Base-by-base conservation (phyloP, 2,113 vertebrate genomes). In the Thalassarche chlororhynchos region DNA sequence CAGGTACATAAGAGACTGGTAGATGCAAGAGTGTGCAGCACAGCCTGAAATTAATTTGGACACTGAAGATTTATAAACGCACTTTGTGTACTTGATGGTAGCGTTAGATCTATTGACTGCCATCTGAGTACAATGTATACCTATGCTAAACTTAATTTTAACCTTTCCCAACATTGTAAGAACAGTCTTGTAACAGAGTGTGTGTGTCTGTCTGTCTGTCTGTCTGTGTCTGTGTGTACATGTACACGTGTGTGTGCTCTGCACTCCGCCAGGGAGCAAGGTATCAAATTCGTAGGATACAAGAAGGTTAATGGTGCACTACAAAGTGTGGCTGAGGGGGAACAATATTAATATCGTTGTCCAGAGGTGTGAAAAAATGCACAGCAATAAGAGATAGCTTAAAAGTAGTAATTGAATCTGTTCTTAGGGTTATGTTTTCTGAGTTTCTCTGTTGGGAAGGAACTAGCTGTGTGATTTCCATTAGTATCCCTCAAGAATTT, bases 41-140 rank as follows among this genome's bases (percentile, higher is more conserved):
- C 65, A 87, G 68, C 52, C 87, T 94, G 77, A 97, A 97, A 98
- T 97, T 88, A 97, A 96, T 93, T 49, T 79, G 70, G 81, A 94
- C 66, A 55, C n/a, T 9, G 34, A 96, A 92, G 76, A 96, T 92
- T 92, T 90, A 96, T 96, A 86, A 25, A 24, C 6, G 2, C 7
- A 23, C 25, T 89, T 91, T 70, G 57, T 89, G 36, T 85, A 80
- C 64, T 91, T 97, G 69, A 72, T 57, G 78, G 87, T 83, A 84
- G 23, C 11, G 10, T 91, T 84, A 89, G 66, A 89, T 70, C 64
- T 89, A 34, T 77, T 92, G 83, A 62, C 52, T 90, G 79, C 66
- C 64, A 91, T 90, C 47, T 81, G 64, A 75, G 25, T 55, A 78
- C 29, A 72, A 28, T 32, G 47, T 47, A 90, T 9, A 38, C 19